Evolutionary conservation across 2,113 vertebrate species (phyloP).

Genomic region (Procavia capensis): DNA sequence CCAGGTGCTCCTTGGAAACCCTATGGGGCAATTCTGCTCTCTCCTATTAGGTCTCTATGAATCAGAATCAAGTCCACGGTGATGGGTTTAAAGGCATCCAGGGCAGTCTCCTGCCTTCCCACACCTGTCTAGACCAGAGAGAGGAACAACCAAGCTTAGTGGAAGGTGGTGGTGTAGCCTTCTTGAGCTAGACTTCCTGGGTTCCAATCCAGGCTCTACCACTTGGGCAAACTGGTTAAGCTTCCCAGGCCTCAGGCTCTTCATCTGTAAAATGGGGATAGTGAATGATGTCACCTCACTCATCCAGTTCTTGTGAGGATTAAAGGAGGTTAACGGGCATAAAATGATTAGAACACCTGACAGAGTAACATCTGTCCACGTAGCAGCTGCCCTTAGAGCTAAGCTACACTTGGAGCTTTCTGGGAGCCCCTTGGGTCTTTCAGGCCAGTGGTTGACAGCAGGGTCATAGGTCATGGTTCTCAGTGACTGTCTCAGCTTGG

Average conservation of each 20-base stretch:
- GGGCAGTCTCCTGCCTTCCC: not conserved
- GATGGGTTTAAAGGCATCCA: not conserved
- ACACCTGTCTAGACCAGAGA: not conserved
- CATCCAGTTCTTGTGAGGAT: not conserved
- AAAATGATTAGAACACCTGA: not conserved
- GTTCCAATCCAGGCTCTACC: not conserved
- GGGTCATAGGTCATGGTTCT: not conserved
- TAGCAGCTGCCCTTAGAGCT: conserved; percentile 9
- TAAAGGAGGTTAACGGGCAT: not conserved
- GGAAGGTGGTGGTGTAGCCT: not conserved
- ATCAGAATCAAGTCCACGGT: not conserved
- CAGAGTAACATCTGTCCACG: not conserved
- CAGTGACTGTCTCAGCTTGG: not conserved
- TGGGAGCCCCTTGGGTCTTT: not conserved
- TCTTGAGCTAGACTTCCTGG: not conserved
- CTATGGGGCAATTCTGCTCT: no score
- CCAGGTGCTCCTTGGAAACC: no score
- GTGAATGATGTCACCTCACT: not conserved
- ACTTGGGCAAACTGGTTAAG: not conserved
- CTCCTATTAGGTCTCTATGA: no score
- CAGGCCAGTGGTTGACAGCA: not conserved
- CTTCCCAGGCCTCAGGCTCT: conserved; percentile 2
- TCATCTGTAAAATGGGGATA: not conserved
- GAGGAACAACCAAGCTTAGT: not conserved
- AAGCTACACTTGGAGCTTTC: not conserved